Percentiles rank a stretch among this genome's conserved stretches.
These are phyloP conservation scores for Pelobates fuscus DNA, from an alignment of 2,113 vertebrate species.

Conservation along the genomic window DNA sequence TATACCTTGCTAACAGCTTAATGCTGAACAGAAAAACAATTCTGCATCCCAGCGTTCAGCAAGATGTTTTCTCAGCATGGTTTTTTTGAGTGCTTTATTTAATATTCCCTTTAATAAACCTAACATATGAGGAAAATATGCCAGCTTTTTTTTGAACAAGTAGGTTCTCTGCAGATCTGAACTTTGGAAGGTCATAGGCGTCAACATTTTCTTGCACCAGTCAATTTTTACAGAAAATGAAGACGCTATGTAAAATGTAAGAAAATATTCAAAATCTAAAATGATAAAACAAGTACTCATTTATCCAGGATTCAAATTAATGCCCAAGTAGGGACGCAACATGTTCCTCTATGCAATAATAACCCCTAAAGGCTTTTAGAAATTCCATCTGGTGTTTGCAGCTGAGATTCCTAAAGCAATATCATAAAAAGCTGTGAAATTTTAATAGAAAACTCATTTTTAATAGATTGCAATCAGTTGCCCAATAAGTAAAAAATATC, in stretches of 20 bases:
- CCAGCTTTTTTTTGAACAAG: not conserved
- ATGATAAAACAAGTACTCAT: constrained; percentile 18
- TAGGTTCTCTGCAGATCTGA: not conserved
- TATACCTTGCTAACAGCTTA: not conserved
- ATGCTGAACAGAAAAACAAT: not conserved
- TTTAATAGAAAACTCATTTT: constrained; percentile 41
- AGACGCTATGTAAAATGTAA: not conserved
- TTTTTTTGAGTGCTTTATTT: not conserved
- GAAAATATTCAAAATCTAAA: constrained; percentile 18
- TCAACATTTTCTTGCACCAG: not conserved
- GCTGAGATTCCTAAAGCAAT: constrained; percentile 45
- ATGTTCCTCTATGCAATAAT: constrained; percentile 27
- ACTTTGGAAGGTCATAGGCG: not conserved
- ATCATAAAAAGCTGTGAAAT: constrained; percentile 35
- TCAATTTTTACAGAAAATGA: not conserved
- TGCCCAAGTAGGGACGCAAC: constrained; percentile 34
- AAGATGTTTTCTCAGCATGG: not conserved
- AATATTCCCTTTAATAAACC: not conserved
- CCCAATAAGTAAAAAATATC: constrained; percentile 40
- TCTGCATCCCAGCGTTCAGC: not conserved
- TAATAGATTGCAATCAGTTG: constrained; percentile 45
- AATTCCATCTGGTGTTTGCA: constrained; percentile 47
- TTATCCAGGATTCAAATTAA: constrained; percentile 23
- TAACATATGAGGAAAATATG: not conserved
- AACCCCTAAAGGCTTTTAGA: constrained; percentile 43